Conservation (phyloP, 2,113 vertebrate genomes). For the Gymnorhina tibicen region DNA sequence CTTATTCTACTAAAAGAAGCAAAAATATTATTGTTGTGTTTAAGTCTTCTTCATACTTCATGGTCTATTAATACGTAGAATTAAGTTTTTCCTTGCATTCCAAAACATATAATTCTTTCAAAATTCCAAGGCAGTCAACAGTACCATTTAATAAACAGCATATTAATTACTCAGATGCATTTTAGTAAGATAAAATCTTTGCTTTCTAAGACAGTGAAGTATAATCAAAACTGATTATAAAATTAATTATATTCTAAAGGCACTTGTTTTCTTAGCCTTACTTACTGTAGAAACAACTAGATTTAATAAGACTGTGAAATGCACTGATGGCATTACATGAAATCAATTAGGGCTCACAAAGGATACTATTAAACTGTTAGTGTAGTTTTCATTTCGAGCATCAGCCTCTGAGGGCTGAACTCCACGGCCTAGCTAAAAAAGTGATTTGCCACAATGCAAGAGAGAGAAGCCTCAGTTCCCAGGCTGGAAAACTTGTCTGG, state of each 20-base stretch:
- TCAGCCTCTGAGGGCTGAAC: not conserved
- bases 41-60: not conserved
- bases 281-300: constrained; percentile 45
- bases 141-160: constrained; percentile 19
- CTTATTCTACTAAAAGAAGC: not conserved
- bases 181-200: constrained; percentile 58
- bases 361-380: constrained; percentile 35
- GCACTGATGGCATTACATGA: constrained; percentile 55
- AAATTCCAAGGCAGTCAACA: constrained; percentile 18
- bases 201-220: constrained; percentile 57
- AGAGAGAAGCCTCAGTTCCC: not conserved
- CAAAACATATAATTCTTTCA: not conserved
- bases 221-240: constrained; percentile 68
- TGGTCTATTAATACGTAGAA: not conserved
- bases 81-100: not conserved
- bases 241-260: constrained; percentile 70
- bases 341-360: constrained; percentile 65
- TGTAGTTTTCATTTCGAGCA: constrained; percentile 28
- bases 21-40: not conserved
- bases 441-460: not conserved
- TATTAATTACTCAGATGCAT: constrained; percentile 58
- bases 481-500: not conserved
- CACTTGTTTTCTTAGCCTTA: constrained; percentile 55
- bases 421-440: not conserved
- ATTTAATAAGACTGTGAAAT: constrained; percentile 64